Evolutionary conservation across 2,888 invertebrate genomes (phyloP).

Genomic region (Acanthosepion esculentum): DNA sequence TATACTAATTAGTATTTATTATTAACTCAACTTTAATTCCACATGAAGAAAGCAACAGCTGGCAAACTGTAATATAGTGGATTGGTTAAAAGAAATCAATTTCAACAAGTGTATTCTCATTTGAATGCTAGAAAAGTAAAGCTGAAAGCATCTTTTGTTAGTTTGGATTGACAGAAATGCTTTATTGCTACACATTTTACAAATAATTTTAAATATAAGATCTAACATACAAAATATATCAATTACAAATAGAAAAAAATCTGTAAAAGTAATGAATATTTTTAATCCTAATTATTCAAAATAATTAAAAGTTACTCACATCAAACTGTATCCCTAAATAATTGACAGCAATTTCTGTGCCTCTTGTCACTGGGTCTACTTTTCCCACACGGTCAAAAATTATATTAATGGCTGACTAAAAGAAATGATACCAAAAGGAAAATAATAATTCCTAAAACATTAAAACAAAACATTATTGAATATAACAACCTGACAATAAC

Average conservation of each 20-base stretch:
- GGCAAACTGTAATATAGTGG: no score
- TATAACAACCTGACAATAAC: no score
- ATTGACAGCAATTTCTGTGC: constrained; percentile 95
- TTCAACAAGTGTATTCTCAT: no score
- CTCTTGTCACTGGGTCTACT: constrained; percentile 97
- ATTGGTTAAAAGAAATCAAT: no score
- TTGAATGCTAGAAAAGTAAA: no score
- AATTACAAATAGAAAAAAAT: neutral
- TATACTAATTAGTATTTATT: no score
- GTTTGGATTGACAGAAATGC: no score
- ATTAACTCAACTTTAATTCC: no score
- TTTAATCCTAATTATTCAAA: neutral
- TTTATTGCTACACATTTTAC: neutral
- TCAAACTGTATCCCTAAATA: constrained; percentile 97
- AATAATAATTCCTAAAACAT: neutral
- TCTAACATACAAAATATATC: neutral
- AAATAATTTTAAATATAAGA: neutral
- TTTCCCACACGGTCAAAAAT: constrained; percentile 98
- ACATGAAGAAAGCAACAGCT: no score
- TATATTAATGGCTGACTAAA: constrained; percentile 96
- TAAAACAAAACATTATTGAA: no score
- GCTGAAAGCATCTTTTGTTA: no score
- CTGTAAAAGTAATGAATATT: neutral
- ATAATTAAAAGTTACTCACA: constrained; percentile 71
- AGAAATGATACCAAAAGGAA: constrained; percentile 58